phyloP scores from a whole-genome alignment of 2,797 vertebrate genomes.

The Natrix natrix region DNA sequence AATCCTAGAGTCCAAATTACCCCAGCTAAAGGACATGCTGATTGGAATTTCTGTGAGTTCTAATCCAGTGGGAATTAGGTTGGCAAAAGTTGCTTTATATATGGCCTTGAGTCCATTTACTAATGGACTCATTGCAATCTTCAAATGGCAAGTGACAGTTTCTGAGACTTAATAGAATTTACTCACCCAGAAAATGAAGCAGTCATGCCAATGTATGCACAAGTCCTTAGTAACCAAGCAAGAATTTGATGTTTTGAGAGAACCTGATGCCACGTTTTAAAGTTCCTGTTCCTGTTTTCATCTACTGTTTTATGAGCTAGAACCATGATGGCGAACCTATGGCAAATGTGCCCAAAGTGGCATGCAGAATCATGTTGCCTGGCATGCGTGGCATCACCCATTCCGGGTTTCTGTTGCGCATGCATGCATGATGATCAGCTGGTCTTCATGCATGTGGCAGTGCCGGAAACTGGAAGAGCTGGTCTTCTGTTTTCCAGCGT shows the following conservation, averaged over 20 bases:
- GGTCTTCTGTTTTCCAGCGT: too few species aligned
- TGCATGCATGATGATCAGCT: too few species aligned
- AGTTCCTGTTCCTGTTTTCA: background rate
- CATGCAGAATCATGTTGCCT: too few species aligned
- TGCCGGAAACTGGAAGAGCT: too few species aligned
- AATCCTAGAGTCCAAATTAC: background rate
- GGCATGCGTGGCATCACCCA: too few species aligned
- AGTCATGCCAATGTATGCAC: background rate
- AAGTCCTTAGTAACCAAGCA: background rate
- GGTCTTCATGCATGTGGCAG: too few species aligned
- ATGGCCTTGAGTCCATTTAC: conserved; percentile 50
- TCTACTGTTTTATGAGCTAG: background rate
- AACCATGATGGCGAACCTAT: too few species aligned
- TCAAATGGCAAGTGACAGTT: conserved; percentile 39
- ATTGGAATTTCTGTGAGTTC: background rate
- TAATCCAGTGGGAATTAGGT: background rate
- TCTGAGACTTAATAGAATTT: background rate
- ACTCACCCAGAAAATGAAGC: background rate
- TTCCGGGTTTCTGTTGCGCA: too few species aligned
- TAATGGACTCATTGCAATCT: conserved; percentile 50
- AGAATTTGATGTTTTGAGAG: background rate
- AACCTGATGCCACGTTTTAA: background rate
- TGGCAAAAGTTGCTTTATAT: background rate
- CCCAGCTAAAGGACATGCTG: background rate
- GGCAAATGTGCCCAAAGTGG: too few species aligned